Conservation (phyloP, 2,797 vertebrate genomes). For the Poeciliopsis infans region DNA sequence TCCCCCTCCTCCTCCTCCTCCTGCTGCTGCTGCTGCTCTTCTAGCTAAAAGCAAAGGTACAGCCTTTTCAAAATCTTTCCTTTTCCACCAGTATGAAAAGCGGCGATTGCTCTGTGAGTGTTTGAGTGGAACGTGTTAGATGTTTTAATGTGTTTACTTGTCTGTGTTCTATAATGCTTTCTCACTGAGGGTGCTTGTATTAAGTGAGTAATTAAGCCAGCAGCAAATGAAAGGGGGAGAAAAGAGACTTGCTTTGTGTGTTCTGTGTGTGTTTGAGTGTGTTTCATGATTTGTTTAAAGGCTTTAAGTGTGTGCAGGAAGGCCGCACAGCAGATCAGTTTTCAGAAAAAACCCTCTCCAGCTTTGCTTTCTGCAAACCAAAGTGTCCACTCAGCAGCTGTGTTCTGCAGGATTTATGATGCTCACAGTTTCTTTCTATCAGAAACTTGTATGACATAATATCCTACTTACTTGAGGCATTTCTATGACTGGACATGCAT, state of each 20-base stretch:
- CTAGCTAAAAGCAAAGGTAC: conserved; percentile 99
- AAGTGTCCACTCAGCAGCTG: neutral
- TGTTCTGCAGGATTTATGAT: conserved; percentile 3
- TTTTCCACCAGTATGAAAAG: conserved; percentile 71
- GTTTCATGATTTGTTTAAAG: conserved; percentile 15
- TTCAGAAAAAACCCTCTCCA: conserved; percentile 28
- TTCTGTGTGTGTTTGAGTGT: conserved; percentile 22
- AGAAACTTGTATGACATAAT: neutral
- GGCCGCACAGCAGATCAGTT: conserved; percentile 30
- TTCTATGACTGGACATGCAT: neutral
- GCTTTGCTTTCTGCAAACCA: neutral
- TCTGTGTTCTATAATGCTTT: conserved; percentile 59
- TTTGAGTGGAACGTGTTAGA: conserved; percentile 50
- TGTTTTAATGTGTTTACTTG: conserved; percentile 55
- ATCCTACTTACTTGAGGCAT: neutral
- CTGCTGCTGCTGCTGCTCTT: conserved; percentile 53
- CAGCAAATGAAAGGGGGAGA: conserved; percentile 57
- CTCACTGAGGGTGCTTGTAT: conserved; percentile 62
- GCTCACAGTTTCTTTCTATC: neutral
- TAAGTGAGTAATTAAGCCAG: conserved; percentile 73
- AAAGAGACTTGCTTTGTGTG: conserved; percentile 42
- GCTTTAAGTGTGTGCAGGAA: conserved; percentile 7
- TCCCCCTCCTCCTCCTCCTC: conserved; percentile 59
- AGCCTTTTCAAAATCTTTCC: conserved; percentile 80
- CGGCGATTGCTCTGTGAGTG: conserved; percentile 76